Evolutionary conservation across 2,113 vertebrate genomes (phyloP).

Genomic region (Nannospalax galili): DNA sequence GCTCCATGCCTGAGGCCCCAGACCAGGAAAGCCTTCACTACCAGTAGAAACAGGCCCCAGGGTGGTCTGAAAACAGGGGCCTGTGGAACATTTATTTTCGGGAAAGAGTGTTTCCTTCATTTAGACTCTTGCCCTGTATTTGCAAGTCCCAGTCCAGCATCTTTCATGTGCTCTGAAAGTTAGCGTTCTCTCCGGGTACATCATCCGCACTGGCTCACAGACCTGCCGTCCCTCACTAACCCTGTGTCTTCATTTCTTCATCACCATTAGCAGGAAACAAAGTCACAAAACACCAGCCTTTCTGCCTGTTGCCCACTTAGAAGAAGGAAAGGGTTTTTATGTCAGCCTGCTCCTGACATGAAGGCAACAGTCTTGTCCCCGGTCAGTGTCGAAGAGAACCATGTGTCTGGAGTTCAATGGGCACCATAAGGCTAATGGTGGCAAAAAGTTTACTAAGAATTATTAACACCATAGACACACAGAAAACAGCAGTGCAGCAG

Average conservation of each 20-base stretch:
- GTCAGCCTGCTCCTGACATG: not conserved
- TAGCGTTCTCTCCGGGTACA: not conserved
- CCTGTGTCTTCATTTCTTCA: not conserved
- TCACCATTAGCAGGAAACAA: not conserved
- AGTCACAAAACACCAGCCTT: not conserved
- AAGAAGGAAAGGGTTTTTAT: not conserved
- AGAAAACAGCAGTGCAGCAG: not conserved
- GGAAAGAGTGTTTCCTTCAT: not conserved
- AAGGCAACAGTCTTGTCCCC: not conserved
- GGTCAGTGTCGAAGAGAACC: not conserved
- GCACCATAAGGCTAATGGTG: not conserved
- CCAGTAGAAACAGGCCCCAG: not conserved
- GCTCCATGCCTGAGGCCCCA: not conserved
- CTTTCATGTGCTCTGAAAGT: not conserved
- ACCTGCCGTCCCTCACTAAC: not conserved
- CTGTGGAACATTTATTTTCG: constrained; percentile 27
- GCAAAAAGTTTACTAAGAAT: not conserved
- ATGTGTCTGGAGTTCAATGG: not conserved
- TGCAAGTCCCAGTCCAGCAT: not conserved
- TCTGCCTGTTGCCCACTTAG: not conserved
- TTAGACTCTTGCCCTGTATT: not conserved
- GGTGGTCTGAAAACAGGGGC: constrained; percentile 31
- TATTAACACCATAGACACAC: not conserved
- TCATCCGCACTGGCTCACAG: not conserved
- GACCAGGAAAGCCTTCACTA: not conserved